A percentile compares a stretch with the other conserved stretches of the same genome.
These are phyloP conservation scores for Drosophila equinoxialis DNA, from an alignment of 1,140 invertebrate species.

Conservation along the genomic window DNA sequence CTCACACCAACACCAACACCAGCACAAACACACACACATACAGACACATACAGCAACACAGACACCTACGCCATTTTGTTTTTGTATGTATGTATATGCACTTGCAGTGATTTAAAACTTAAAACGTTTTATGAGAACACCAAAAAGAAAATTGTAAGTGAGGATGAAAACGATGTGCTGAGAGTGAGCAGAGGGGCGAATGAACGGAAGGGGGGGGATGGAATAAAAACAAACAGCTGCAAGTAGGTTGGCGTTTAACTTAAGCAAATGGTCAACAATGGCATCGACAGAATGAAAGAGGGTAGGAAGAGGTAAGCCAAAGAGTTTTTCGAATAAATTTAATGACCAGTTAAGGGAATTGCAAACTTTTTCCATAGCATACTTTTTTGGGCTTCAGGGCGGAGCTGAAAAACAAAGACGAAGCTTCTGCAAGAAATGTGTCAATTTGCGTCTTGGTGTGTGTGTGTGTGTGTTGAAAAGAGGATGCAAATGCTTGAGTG, in stretches of 20 bases:
- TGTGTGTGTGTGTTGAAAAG: no score
- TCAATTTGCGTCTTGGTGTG: slow-evolving; percentile 24
- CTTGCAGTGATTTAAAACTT: slow-evolving; percentile 70
- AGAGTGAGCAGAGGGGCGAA: no score
- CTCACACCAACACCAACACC: slow-evolving; percentile 23
- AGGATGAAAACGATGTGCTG: slow-evolving; percentile 14
- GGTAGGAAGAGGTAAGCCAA: neutral
- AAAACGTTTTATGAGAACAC: slow-evolving; percentile 43
- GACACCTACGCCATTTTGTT: slow-evolving; percentile 46
- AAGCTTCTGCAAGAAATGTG: slow-evolving; percentile 33
- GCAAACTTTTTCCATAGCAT: slow-evolving; percentile 9
- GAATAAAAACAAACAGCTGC: slow-evolving; percentile 68
- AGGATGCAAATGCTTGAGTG: no score
- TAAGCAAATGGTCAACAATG: slow-evolving; percentile 64
- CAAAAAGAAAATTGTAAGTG: slow-evolving; percentile 14
- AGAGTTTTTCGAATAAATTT: slow-evolving; percentile 57
- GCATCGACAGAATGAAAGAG: neutral
- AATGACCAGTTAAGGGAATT: slow-evolving; percentile 60
- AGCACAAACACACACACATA: slow-evolving; percentile 20
- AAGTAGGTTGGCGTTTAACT: slow-evolving; percentile 65
- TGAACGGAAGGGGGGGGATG: neutral
- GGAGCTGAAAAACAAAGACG: no score
- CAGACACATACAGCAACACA: slow-evolving; percentile 15
- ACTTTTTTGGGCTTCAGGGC: no score
- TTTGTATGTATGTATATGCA: slow-evolving; percentile 54